A percentile compares a stretch with the other conserved stretches of the same genome.
phyloP scores from a whole-genome alignment of 2,797 vertebrate species.

The Cyclura pinguis region DNA sequence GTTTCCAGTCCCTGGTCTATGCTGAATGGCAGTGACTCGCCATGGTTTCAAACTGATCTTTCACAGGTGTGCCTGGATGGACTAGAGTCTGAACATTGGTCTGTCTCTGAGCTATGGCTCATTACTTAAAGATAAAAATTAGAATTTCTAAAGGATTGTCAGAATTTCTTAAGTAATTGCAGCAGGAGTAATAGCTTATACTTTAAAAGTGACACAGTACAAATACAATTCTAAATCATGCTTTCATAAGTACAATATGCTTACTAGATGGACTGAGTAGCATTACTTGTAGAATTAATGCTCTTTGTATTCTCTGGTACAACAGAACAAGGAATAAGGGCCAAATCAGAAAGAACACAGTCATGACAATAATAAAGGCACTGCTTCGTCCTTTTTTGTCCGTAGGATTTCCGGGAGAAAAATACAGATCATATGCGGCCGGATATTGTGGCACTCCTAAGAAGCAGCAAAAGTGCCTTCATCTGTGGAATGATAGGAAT shows the following conservation, averaged over 20 bases:
- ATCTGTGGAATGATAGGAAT: conserved; percentile 95
- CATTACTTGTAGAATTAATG: neutral
- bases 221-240: neutral
- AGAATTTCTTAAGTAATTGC: neutral
- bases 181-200: neutral
- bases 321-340: neutral
- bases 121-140: neutral
- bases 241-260: neutral
- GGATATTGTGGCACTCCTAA: conserved; percentile 94
- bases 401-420: conserved; percentile 97
- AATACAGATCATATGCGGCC: conserved; percentile 99
- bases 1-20: neutral
- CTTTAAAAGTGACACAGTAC: too few species aligned
- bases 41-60: too few species aligned
- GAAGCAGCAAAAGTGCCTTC: conserved; percentile 95
- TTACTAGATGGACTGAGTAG: neutral
- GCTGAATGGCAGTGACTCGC: too few species aligned
- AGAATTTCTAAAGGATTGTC: neutral
- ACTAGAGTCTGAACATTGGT: neutral
- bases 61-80: too few species aligned
- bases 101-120: neutral
- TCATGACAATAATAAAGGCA: neutral
- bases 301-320: conserved; percentile 30
- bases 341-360: neutral
- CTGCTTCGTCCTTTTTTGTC: neutral